Conservation (phyloP, 1,140 invertebrate genomes). For the Camponotus floridanus region DNA sequence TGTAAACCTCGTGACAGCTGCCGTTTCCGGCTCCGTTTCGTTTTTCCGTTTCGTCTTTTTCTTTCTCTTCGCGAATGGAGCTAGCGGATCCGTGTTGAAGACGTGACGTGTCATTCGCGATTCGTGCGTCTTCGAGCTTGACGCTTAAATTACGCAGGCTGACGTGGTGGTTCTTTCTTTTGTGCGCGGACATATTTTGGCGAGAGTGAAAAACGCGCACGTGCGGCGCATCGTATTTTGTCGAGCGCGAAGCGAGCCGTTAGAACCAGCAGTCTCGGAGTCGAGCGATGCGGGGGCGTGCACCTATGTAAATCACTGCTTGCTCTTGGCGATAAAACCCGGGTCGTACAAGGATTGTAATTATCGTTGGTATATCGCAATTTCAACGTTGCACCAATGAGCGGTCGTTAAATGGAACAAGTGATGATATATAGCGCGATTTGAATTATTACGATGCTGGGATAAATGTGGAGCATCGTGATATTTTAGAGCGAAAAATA, state of each 20-base stretch:
- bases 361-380: slow-evolving; percentile 69
- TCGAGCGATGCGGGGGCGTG: slow-evolving; percentile 44
- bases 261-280: slow-evolving; percentile 29
- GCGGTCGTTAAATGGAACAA: slow-evolving; percentile 7
- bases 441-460: neutral
- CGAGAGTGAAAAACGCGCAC: slow-evolving; percentile 30
- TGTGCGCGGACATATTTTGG: neutral
- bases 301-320: slow-evolving; percentile 68
- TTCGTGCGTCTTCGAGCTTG: neutral
- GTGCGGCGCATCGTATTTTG: slow-evolving; percentile 43
- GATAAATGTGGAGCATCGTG: neutral
- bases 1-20: slow-evolving; percentile 55
- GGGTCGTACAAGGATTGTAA: slow-evolving; percentile 65
- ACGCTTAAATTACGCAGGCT: slow-evolving; percentile 23
- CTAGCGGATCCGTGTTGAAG: neutral
- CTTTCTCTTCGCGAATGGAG: neutral
- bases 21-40: neutral
- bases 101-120: neutral
- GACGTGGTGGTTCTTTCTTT: neutral
- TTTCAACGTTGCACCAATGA: slow-evolving; percentile 30
- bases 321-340: slow-evolving; percentile 65
- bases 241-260: slow-evolving; percentile 12
- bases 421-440: neutral
- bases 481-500: neutral
- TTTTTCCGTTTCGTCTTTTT: neutral